These are phyloP conservation scores for Columba janthina DNA, from an alignment of 2,113 vertebrate species.

Conservation along the genomic window DNA sequence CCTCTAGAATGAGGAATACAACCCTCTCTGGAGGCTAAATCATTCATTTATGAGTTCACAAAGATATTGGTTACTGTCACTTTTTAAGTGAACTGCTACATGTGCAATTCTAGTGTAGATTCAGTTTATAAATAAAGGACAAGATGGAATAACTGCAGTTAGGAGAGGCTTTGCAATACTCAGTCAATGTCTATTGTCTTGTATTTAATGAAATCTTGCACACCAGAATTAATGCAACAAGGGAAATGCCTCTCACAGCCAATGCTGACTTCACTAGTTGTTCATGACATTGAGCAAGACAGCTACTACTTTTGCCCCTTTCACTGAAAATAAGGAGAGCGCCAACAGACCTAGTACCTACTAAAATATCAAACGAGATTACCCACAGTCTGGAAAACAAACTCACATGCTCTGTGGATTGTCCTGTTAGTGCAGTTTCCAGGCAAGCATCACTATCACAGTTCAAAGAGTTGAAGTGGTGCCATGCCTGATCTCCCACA, in stretches of 20 bases:
- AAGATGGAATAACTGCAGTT: neutral
- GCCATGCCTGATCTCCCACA: neutral
- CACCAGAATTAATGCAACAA: neutral
- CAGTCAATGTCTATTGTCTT: neutral
- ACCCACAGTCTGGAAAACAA: neutral
- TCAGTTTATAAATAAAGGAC: neutral
- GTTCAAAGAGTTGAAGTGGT: neutral
- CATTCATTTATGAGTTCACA: neutral
- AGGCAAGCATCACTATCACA: neutral
- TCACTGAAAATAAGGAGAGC: neutral
- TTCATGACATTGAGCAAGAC: neutral
- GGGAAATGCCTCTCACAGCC: neutral
- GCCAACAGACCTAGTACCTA: neutral
- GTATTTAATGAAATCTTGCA: neutral
- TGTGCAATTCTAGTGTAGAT: neutral
- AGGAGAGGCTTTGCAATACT: neutral
- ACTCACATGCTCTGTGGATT: neutral
- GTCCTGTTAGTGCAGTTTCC: rapidly evolving
- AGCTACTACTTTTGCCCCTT: neutral
- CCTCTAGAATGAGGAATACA: neutral
- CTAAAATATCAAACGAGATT: neutral
- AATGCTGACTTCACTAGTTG: neutral
- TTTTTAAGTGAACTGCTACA: neutral
- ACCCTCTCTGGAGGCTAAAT: neutral
- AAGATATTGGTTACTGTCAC: neutral